Percentiles rank a stretch among this genome's conserved stretches.
Conservation (phyloP, 1,140 invertebrate species). For the Octopus sinensis region DNA sequence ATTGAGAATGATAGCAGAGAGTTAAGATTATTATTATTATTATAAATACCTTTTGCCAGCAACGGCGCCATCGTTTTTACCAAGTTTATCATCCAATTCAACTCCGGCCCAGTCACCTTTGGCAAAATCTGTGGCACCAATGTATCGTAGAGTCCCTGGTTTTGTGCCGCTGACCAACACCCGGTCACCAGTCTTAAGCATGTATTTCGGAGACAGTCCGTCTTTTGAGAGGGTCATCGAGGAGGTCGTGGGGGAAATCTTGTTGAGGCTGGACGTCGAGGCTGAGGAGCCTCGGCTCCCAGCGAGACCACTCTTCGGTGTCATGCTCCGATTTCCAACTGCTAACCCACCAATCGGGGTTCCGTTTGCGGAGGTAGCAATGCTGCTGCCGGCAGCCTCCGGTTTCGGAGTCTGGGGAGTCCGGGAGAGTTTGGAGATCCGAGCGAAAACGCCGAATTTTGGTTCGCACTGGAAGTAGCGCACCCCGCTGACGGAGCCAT, state of each 20-base stretch:
- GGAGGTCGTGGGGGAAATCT: conserved; percentile 29
- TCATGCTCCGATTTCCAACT: conserved; percentile 23
- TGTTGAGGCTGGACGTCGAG: conserved; percentile 38
- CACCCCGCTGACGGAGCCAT: conserved; percentile 57
- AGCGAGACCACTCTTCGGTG: conserved; percentile 29
- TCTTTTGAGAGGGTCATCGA: conserved; percentile 10
- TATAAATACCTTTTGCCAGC: conserved; percentile 64
- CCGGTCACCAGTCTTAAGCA: conserved; percentile 77
- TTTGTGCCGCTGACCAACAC: conserved; percentile 88
- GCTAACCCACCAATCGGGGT: conserved; percentile 20
- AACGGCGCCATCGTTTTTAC: conserved; percentile 94
- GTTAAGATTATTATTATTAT: too few species aligned
- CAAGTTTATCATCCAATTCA: conserved; percentile 86
- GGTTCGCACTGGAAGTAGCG: conserved; percentile 79
- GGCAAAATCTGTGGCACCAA: conserved; percentile 85
- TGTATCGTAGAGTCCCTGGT: conserved; percentile 78
- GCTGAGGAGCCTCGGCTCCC: conserved; percentile 33
- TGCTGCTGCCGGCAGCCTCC: conserved; percentile 14
- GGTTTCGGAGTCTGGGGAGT: conserved; percentile 60
- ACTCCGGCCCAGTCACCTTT: conserved; percentile 90
- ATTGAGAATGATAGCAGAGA: too few species aligned
- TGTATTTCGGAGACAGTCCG: conserved; percentile 21
- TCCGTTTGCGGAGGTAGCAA: not conserved
- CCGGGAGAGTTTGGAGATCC: conserved; percentile 80
- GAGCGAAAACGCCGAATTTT: conserved; percentile 88